phyloP scores from a whole-genome alignment of 2,113 vertebrate species.

The Heterocephalus glaber region DNA sequence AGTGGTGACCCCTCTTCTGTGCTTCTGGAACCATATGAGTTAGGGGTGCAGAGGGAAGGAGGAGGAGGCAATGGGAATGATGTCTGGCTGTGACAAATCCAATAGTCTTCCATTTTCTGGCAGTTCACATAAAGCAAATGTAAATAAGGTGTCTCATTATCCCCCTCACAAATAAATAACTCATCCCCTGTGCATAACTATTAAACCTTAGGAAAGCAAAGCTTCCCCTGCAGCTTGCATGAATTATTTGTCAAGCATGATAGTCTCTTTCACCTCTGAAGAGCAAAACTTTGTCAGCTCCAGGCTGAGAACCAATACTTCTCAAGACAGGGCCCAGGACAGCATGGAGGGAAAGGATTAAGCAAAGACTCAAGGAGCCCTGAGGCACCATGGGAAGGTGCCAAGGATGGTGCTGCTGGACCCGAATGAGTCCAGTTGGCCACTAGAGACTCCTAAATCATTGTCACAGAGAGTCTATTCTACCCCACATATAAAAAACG shows the following conservation, averaged over 20 bases:
- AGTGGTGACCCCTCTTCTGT: not conserved
- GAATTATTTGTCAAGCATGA: constrained; percentile 29
- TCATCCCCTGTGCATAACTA: not conserved
- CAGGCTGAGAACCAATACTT: constrained; percentile 34
- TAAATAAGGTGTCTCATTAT: constrained; percentile 26
- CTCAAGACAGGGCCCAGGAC: constrained; percentile 1
- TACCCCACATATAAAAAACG: not conserved
- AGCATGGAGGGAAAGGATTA: not conserved
- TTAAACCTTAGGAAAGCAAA: constrained; percentile 20
- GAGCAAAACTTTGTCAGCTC: constrained; percentile 52
- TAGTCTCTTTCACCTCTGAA: constrained; percentile 35
- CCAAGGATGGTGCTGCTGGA: not conserved
- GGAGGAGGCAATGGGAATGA: constrained; percentile 35
- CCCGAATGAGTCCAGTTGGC: not conserved
- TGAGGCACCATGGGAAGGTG: not conserved
- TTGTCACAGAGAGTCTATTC: not conserved
- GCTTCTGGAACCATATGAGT: not conserved
- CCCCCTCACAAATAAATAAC: constrained; percentile 47
- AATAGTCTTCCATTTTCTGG: constrained; percentile 51
- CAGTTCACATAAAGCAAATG: constrained; percentile 50
- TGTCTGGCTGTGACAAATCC: constrained; percentile 35
- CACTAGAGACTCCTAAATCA: not conserved
- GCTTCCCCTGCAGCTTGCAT: not conserved
- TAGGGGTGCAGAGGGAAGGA: not conserved
- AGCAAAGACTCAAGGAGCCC: not conserved